A percentile compares a stretch with the other conserved stretches of the same genome.
phyloP scores from a whole-genome alignment of 1,140 invertebrate genomes.

The Diachasma alloeum region DNA sequence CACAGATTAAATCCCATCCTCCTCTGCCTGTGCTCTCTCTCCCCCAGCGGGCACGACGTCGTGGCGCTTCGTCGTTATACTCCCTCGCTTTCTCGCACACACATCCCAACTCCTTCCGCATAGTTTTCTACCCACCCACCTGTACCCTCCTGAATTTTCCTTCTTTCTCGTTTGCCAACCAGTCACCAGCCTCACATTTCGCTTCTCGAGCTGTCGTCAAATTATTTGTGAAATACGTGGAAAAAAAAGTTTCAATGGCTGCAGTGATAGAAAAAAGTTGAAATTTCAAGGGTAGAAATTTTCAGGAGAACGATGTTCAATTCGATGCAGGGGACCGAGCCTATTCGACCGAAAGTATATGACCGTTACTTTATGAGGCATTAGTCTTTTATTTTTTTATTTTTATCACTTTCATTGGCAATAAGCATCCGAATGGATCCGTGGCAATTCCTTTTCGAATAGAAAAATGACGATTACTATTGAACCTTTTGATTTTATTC shows the following conservation, averaged over 20 bases:
- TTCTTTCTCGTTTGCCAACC: conserved; percentile 23
- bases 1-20: conserved; percentile 67
- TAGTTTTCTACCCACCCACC: conserved; percentile 4
- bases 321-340: too few species aligned
- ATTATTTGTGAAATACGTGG: not conserved
- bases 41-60: conserved; percentile 35
- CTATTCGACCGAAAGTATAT: too few species aligned
- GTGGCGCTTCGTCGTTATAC: conserved; percentile 32
- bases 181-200: conserved; percentile 18
- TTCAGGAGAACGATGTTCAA: too few species aligned
- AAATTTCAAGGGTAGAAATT: too few species aligned
- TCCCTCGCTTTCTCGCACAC: conserved; percentile 23
- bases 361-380: too few species aligned
- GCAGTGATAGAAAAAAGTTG: too few species aligned
- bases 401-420: too few species aligned
- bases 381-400: too few species aligned
- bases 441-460: too few species aligned
- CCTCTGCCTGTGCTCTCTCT: conserved; percentile 41
- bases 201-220: not conserved
- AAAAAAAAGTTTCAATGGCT: not conserved
- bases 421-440: too few species aligned
- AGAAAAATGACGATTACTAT: too few species aligned
- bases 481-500: too few species aligned
- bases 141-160: conserved; percentile 5
- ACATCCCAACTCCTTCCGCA: conserved; percentile 10